Percentiles rank a stretch among this genome's conserved stretches.
Evolutionary conservation across 2,113 vertebrate species (phyloP).

Genomic region (Cochlearius cochlearius): DNA sequence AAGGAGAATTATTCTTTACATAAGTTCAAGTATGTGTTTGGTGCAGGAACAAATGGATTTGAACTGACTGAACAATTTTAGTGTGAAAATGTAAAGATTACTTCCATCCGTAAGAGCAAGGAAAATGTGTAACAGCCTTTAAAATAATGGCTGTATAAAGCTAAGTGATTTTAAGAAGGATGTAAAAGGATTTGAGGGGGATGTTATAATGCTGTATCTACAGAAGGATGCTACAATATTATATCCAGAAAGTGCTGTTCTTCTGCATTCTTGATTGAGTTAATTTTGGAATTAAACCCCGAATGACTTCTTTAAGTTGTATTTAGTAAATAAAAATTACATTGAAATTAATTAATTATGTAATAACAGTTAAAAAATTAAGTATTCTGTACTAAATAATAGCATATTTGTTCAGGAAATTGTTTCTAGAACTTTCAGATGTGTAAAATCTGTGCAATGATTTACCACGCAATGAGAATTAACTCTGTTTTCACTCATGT

Average conservation of each 20-base stretch:
- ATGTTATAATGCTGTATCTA: neutral
- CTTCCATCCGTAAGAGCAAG: neutral
- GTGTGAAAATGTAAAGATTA: neutral
- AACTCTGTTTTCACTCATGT: neutral
- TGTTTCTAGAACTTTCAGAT: neutral
- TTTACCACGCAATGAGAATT: neutral
- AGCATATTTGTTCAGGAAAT: neutral
- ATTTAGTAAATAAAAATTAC: neutral
- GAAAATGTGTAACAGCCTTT: neutral
- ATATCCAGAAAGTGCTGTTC: neutral
- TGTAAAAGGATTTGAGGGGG: neutral
- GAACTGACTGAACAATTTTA: neutral
- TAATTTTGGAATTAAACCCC: neutral
- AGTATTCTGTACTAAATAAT: neutral
- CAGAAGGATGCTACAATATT: neutral
- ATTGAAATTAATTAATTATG: neutral
- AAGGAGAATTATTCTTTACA: neutral
- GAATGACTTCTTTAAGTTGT: neutral
- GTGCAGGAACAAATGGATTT: neutral
- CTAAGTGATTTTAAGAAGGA: neutral
- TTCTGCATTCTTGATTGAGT: neutral
- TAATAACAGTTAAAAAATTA: neutral
- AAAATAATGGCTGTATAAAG: neutral
- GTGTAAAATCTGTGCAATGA: neutral
- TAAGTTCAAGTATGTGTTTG: neutral